phyloP scores from a whole-genome alignment of 2,888 invertebrate genomes.

The Andrena trimmerana region DNA sequence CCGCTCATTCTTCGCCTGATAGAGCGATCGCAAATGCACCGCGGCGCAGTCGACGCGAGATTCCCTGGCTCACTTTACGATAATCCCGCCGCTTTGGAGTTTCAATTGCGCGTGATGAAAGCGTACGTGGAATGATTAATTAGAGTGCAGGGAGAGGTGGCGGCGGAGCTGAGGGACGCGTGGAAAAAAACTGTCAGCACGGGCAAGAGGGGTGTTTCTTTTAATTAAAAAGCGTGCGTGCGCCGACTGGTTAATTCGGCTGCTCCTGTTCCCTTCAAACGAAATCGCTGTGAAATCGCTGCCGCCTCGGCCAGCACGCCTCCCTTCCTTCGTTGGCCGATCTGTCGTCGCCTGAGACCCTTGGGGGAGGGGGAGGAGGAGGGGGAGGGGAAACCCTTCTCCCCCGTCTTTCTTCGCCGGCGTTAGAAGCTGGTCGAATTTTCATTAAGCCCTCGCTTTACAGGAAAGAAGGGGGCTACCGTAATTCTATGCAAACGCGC shows the following conservation, averaged over 20 bases:
- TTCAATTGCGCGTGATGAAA: slow-evolving; percentile 30
- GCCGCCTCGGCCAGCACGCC: not conserved
- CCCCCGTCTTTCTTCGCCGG: not conserved
- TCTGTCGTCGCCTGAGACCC: not conserved
- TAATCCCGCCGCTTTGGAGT: slow-evolving; percentile 25
- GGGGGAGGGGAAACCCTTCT: too few species aligned
- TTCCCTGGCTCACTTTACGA: slow-evolving; percentile 9
- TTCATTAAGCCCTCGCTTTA: slow-evolving; percentile 14
- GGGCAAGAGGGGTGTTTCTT: slow-evolving; percentile 1
- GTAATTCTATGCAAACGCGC: slow-evolving; percentile 39
- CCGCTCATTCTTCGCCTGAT: not conserved
- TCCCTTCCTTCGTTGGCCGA: not conserved
- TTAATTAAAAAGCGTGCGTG: slow-evolving; percentile 32
- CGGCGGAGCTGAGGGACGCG: too few species aligned
- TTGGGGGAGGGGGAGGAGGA: too few species aligned
- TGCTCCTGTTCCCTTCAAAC: not conserved
- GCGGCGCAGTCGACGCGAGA: slow-evolving; percentile 1
- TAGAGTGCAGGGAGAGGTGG: slow-evolving; percentile 20
- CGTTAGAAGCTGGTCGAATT: slow-evolving; percentile 8
- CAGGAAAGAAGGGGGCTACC: not conserved
- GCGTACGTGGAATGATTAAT: slow-evolving; percentile 49
- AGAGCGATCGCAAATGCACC: slow-evolving; percentile 13
- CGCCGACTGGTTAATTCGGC: not conserved
- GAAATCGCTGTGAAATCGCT: not conserved
- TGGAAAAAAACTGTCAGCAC: not conserved